Base-by-base conservation (phyloP, 1,140 invertebrate species). In the Contarinia nasturtii region DNA sequence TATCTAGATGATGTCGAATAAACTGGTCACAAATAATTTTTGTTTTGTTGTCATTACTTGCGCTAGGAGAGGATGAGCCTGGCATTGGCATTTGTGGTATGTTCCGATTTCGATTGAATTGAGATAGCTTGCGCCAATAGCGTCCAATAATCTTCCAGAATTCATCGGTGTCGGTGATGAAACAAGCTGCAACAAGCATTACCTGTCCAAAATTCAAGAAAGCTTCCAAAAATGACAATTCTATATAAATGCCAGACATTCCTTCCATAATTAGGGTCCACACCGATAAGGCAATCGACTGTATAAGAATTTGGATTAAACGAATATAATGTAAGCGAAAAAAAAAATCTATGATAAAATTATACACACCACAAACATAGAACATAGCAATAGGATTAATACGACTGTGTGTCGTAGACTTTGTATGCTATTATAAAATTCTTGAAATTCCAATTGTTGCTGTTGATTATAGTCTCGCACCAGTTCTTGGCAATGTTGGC, bases 131-230 rank as follows among this genome's bases (percentile, higher is more conserved):
- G 27, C 71, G 67, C 54, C 73, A 67, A 44, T 67, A 68, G 63
- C 74, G 77, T 7, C 78, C 55, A 1, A 79, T 51, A 0, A 83
- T 81, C 44, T 76, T 62, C 7, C 85, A 57, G 5, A 89, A 68
- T 48, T 82, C 73, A 50, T 77, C 77, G 7, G 79, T 76, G 61
- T 92, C 82, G 21, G 80, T 75, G 57, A 77, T 90, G 67, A 95
- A 95, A 10, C 93, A 76, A 8, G 80, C 75, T 54, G 92, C 80
- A 19, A 85, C 75, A 49, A 91, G 76, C 36, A 89, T 65, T 34
- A 82, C 84, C 66, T 94, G 89, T 1, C 90, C 89, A 64, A 86
- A 88, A 57, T 84, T 87, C 0, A 92, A 69, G 33, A 85, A 81
- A 15, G 83, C 79, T 64, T 95, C 88, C 21, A 97, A 65, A 63